Evolutionary conservation across 2,888 invertebrate genomes (phyloP), one percentile per base, ranked within the genome.

Genomic region (Lumbricus terrestris): DNA sequence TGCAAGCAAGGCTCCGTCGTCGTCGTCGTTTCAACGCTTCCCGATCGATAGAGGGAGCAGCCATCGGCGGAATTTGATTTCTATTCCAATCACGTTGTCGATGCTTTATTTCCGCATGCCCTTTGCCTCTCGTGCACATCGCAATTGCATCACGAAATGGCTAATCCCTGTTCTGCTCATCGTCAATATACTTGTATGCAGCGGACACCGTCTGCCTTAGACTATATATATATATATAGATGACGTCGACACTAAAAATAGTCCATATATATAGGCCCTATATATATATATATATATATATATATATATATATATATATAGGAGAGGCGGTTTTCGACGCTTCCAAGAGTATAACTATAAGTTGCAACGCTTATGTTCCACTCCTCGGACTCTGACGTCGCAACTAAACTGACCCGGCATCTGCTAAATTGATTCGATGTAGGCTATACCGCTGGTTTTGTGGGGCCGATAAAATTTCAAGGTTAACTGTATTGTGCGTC

Each of bases 51-150:
- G 29, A 69, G n/a, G n/a, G n/a, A n/a, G n/a, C n/a, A n/a, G 69
- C n/a, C 69, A 69, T 69, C 69, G 69, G 29, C 69, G 69, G 69
- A 69, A 69, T 69, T 69, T 69, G 69, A 69, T 69, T 69, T 69
- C 69, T 69, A 69, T 69, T 69, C 69, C 69, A 69, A 69, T 69
- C 69, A 69, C 69, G 69, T 69, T n/a, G 69, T 69, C 69, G 69
- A n/a, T 69, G 29, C 69, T n/a, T 69, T 69, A 69, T 13, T 69
- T 69, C 69, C 69, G 69, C 69, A 69, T n/a, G 69, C 29, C 69
- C 69, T 69, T 69, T 69, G 69, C 69, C 69, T 69, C 69, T n/a
- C n/a, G n/a, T n/a, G 29, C 69, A 69, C 3, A 69, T 69, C 69
- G 69, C n/a, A 69, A 69, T n/a, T 69, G n/a, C 69, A 69, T 69